Evolutionary conservation across 1,140 invertebrate genomes (phyloP).

Genomic region (Eufriesea mexicana): DNA sequence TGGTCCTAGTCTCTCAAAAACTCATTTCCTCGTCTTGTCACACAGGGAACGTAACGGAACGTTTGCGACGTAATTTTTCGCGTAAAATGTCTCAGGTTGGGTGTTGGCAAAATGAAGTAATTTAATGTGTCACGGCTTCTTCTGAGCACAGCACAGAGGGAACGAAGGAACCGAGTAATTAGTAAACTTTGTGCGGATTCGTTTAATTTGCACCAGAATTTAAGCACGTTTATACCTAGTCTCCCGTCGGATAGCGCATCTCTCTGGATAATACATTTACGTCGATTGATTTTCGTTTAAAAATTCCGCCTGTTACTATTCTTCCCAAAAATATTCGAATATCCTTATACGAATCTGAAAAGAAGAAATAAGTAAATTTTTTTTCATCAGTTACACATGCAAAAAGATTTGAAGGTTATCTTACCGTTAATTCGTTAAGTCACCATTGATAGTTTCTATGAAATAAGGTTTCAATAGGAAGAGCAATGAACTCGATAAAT

Average conservation of each 20-base stretch:
- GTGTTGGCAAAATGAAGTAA: conserved; percentile 29
- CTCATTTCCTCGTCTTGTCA: neutral
- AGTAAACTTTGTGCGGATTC: conserved; percentile 35
- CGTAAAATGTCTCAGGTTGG: neutral
- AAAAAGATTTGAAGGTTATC: no score
- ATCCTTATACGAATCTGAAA: no score
- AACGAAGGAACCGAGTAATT: conserved; percentile 42
- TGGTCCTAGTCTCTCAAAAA: neutral
- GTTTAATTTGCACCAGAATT: conserved; percentile 28
- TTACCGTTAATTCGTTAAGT: neutral
- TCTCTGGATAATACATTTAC: neutral
- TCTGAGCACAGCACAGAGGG: neutral
- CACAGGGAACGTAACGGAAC: neutral
- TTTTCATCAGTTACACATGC: no score
- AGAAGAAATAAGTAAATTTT: no score
- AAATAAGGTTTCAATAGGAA: neutral
- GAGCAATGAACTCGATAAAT: neutral
- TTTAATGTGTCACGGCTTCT: conserved; percentile 36
- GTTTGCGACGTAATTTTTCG: conserved; percentile 6
- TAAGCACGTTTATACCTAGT: neutral
- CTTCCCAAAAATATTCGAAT: no score
- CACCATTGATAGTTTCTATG: neutral
- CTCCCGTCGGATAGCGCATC: neutral
- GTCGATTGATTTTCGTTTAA: neutral
- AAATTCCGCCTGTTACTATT: no score